Conservation (phyloP, 2,113 vertebrate genomes). For the Oncorhynchus gorbuscha region DNA sequence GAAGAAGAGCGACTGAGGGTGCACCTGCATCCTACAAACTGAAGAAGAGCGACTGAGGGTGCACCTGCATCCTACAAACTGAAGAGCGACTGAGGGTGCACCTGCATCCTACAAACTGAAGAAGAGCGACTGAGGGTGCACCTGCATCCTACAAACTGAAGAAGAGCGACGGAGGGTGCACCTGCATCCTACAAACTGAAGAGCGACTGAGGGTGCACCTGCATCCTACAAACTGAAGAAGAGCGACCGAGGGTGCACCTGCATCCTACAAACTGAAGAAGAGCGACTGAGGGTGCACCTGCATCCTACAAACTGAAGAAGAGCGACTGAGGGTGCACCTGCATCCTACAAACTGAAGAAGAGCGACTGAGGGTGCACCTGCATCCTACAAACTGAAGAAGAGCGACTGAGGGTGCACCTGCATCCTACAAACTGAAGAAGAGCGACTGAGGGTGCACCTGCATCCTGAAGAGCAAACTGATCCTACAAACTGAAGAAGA, state of each 20-base stretch:
- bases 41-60: neutral
- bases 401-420: neutral
- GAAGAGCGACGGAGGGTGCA: neutral
- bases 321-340: neutral
- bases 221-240: neutral
- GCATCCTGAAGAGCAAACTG: too few relatives aligned
- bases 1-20: neutral
- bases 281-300: neutral
- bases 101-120: neutral
- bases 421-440: neutral
- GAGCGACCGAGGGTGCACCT: neutral
- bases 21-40: neutral
- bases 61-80: neutral
- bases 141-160: neutral
- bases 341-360: neutral
- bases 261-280: neutral
- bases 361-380: neutral
- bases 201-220: neutral
- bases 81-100: neutral
- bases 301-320: neutral
- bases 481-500: neutral
- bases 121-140: neutral
- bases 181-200: neutral
- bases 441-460: neutral
- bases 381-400: neutral